Evolutionary conservation across 2,113 vertebrate species (phyloP), one percentile per base, ranked within the genome.

Genomic region (Opisthocomus hoazin): DNA sequence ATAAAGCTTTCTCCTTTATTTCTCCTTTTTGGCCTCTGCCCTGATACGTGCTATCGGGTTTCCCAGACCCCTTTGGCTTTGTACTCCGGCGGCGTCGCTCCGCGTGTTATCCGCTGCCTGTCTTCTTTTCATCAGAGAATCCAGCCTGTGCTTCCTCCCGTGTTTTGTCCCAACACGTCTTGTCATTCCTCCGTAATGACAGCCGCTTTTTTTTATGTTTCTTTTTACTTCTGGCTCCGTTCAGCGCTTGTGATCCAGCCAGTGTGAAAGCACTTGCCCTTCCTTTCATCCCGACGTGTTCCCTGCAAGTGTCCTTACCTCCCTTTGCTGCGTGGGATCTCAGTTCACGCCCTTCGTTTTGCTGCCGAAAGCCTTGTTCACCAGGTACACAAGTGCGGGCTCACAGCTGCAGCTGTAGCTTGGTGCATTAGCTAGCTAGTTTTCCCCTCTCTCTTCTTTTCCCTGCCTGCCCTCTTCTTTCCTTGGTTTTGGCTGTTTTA

Each of bases 151-250:
- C 84, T 91, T 94, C 85, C 93, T 91, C 70, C 70, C 63, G 41
- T 69, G 81, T 56, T 93, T 84, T 89, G 90, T 92, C 64, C 53
- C 71, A 56, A 87, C 71, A 39, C 1, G 41, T 87, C 84, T 57
- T 84, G 87, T 89, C 93, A 86, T 97, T 96, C 64, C 78, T 87
- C 45, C 39, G 48, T 83, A 91, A 93, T 39, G 71, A 77, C 84
- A 84, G 54, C 70, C 19, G 41, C 36, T 56, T 60, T 89, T 93
- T 70, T 66, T 77, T 15, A 12, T 53, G 15, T 61, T 92, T 89
- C 73, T 92, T 94, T 82, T 91, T 91, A 46, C 41, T 83, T 77
- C 79, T 92, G 60, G 13, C 68, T 95, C 74, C 13, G 3, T 73
- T 91, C 86, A 63, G 41, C 2, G n/a, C 71, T 85, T 96, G 54